Percentiles rank a stretch among this genome's conserved stretches.
Evolutionary conservation across 2,797 vertebrate species (phyloP).

Genomic region (Nyctibius grandis): DNA sequence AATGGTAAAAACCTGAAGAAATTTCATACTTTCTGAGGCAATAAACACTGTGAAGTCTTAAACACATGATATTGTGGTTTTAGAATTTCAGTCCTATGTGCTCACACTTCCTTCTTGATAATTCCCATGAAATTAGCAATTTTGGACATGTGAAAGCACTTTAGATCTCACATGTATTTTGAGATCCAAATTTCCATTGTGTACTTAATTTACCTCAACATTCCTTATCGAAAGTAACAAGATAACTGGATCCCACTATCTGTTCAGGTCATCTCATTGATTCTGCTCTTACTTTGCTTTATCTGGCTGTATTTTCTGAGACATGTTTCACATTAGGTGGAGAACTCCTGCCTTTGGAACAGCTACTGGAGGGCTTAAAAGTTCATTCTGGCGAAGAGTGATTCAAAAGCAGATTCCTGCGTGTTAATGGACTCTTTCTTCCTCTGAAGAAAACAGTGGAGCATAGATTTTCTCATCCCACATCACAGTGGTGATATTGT

Average conservation of each 20-base stretch:
- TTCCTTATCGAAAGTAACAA: background rate
- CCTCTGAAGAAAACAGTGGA: background rate
- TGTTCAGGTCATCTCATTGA: background rate
- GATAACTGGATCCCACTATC: background rate
- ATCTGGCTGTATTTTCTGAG: background rate
- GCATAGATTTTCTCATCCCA: background rate
- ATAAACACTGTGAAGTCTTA: background rate
- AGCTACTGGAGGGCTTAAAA: background rate
- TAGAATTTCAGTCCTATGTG: background rate
- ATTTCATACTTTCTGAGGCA: background rate
- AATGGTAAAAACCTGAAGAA: background rate
- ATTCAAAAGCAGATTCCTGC: background rate
- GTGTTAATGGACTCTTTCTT: background rate
- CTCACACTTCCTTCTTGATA: background rate
- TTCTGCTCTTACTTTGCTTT: background rate
- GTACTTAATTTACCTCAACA: background rate
- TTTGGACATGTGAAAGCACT: background rate
- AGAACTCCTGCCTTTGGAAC: slow-evolving; percentile 13
- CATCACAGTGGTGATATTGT: background rate
- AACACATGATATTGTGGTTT: background rate
- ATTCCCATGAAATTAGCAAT: background rate
- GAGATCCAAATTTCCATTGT: background rate
- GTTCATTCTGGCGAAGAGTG: background rate
- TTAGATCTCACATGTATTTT: background rate
- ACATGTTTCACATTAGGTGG: slow-evolving; percentile 46